Base-by-base conservation (phyloP, 2,797 vertebrate genomes). In the Gobionotothen gibberifrons region DNA sequence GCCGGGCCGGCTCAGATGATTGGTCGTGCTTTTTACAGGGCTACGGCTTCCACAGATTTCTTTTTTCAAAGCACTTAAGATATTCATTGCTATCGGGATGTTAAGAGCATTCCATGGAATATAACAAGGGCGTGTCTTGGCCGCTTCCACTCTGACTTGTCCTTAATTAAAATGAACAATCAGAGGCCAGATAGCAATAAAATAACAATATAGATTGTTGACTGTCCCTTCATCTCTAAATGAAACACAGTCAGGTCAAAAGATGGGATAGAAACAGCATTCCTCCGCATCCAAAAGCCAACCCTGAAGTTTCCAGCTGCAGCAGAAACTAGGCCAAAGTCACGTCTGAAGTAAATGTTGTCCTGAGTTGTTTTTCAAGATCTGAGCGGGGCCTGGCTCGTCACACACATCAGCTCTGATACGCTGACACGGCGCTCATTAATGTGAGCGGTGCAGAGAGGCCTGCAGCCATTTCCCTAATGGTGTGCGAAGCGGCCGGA, bases 391-490 rank as follows among this genome's bases (percentile, higher is more conserved):
- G 82, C 79, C 76, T 72, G 71, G 83, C 83, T 72, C 86, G 89
- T 93, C 92, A 88, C 90, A 89, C 82, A 84, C 89, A 81, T 90
- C 87, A 85, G 56, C 86, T 82, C 84, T 73, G 82, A 89, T 84
- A 85, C 58, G 89, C 87, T 81, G 87, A 90, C 91, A 86, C 89
- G 86, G 81, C 87, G 81, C 91, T 93, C 91, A 91, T 94, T 93
- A 93, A 85, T 84, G 79, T 85, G 86, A 88, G 69, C 77, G 32
- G 82, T 75, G 75, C 76, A 78, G 75, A 81, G 61, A 81, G 81
- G 55, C 79, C 84, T 77, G 85, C 82, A 89, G 83, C 74, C 73
- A 78, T 85, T 84, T 90, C 90, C 91, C 85, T 74, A 77, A 90
- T 83, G 89, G 84, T 84, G 76, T 40, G 69, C 44, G 65, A 67